Conservation (phyloP, 2,797 vertebrate genomes). For the Pelochelys cantorii region DNA sequence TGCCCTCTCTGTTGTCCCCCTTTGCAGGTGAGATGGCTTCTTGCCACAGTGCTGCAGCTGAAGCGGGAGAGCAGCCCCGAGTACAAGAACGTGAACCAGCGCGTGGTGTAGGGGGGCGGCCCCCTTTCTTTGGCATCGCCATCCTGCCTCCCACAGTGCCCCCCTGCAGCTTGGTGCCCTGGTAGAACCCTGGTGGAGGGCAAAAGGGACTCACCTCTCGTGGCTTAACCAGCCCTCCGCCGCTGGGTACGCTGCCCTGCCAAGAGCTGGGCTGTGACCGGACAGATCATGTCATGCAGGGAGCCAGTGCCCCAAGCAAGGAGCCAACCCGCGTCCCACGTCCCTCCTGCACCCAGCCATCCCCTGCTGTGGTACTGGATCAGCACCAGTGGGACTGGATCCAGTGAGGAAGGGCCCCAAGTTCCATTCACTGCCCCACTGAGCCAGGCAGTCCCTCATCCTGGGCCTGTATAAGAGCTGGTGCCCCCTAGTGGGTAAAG, state of each 20-base stretch:
- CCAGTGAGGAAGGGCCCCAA: not conserved
- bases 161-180: not conserved
- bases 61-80: constrained; percentile 14
- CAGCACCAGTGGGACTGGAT: not conserved
- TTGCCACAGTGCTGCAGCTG: constrained; percentile 53
- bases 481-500: not conserved
- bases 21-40: constrained; percentile 69
- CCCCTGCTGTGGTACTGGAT: too few species aligned
- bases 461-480: not conserved
- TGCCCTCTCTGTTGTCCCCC: not conserved
- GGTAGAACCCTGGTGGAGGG: rapidly evolving
- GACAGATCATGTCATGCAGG: not conserved
- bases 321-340: not conserved
- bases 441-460: too few species aligned
- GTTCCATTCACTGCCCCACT: not conserved
- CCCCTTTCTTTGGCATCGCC: rapidly evolving
- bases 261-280: not conserved
- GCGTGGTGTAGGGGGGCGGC: not conserved
- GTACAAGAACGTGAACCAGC: constrained; percentile 58
- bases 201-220: not conserved
- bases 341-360: not conserved
- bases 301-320: not conserved
- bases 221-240: not conserved
- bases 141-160: not conserved
- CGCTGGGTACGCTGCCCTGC: too few species aligned